Percentiles rank a stretch among this genome's conserved stretches.
Conservation (phyloP, 2,113 vertebrate genomes). For the Salvelinus fontinalis region DNA sequence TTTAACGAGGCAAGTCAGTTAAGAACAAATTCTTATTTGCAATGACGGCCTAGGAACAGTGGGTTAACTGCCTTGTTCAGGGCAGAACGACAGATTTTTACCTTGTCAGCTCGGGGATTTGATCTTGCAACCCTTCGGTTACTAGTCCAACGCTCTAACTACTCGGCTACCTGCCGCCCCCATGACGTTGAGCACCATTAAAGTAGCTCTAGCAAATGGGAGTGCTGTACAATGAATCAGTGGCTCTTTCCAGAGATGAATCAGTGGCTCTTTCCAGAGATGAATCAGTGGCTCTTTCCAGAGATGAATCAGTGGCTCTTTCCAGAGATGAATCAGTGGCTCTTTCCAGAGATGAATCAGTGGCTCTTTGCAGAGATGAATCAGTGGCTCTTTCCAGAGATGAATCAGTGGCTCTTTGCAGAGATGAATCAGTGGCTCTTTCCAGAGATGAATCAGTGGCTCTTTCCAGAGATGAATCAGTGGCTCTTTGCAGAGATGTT, state of each 20-base stretch:
- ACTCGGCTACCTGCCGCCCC: too few relatives aligned
- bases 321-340: slow-evolving; percentile 6
- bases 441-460: slow-evolving; percentile 18
- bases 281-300: slow-evolving; percentile 10
- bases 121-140: too few relatives aligned
- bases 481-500: slow-evolving; percentile 13
- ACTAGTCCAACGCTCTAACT: too few relatives aligned
- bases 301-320: slow-evolving; percentile 19
- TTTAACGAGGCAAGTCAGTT: too few relatives aligned
- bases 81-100: too few relatives aligned
- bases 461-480: slow-evolving; percentile 16
- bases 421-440: slow-evolving; percentile 7
- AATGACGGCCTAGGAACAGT: too few relatives aligned
- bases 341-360: slow-evolving; percentile 25
- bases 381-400: slow-evolving; percentile 19
- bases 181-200: not conserved
- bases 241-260: slow-evolving; percentile 17
- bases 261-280: slow-evolving; percentile 18
- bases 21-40: too few relatives aligned
- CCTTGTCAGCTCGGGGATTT: too few relatives aligned
- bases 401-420: slow-evolving; percentile 19
- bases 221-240: slow-evolving; percentile 1
- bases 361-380: slow-evolving; percentile 17
- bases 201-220: slow-evolving; percentile 19
- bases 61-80: too few relatives aligned